Conservation (phyloP, 2,113 vertebrate species). For the Leptodactylus fuscus region DNA sequence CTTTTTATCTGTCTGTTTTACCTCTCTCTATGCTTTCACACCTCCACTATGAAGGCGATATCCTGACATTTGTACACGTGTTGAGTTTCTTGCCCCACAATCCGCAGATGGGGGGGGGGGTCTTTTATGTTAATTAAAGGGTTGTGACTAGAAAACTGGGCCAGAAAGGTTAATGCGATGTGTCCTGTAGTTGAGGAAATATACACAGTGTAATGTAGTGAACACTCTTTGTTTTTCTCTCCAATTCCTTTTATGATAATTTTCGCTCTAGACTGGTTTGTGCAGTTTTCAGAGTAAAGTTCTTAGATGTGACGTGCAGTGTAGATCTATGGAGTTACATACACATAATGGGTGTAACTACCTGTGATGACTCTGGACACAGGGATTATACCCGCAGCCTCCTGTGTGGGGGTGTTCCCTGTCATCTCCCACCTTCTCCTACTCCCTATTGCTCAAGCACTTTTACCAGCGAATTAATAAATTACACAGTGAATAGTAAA, state of each 20-base stretch:
- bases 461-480: conserved; percentile 99
- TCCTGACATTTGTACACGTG: neutral
- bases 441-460: conserved; percentile 86
- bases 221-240: neutral
- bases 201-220: neutral
- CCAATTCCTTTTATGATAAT: neutral
- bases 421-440: conserved; percentile 24
- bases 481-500: conserved; percentile 99
- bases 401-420: neutral
- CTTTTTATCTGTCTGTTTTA: neutral
- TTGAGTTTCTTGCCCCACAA: neutral
- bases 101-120: conserved; percentile 8
- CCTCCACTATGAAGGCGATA: neutral
- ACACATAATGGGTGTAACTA: neutral
- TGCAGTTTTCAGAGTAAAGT: neutral
- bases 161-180: neutral
- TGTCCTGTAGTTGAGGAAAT: neutral
- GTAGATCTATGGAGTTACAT: neutral
- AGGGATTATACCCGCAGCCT: neutral
- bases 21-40: neutral
- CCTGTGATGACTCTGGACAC: neutral
- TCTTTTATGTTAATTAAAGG: conserved; percentile 27
- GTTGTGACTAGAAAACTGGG: neutral
- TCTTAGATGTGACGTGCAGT: neutral
- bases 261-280: neutral